phyloP scores from a whole-genome alignment of 2,888 invertebrate species.

The Biston stratarius region DNA sequence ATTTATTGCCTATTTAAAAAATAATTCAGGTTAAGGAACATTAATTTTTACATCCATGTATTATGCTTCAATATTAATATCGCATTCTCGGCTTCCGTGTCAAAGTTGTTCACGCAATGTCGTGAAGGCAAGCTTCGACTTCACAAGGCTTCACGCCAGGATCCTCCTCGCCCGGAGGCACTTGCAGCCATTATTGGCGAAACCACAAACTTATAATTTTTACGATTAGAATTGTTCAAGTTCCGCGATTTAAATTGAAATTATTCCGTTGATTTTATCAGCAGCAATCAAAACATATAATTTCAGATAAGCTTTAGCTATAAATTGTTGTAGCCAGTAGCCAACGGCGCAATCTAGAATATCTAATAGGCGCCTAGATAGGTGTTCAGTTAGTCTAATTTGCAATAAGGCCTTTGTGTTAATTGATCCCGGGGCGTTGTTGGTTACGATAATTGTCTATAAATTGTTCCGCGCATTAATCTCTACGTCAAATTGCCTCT shows the following conservation, averaged over 20 bases:
- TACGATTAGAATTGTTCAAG: neutral
- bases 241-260: constrained; percentile 1
- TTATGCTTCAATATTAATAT: constrained; percentile 6
- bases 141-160: constrained; percentile 11
- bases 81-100: constrained; percentile 20
- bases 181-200: neutral
- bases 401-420: constrained; percentile 81
- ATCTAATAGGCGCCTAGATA: constrained; percentile 69
- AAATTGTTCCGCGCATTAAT: constrained; percentile 83
- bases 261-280: constrained; percentile 25
- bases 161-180: neutral
- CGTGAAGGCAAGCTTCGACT: constrained; percentile 9
- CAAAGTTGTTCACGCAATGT: constrained; percentile 19
- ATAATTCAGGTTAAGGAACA: no score
- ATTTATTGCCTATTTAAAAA: no score
- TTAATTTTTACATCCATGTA: neutral
- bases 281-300: constrained; percentile 51
- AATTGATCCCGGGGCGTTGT: constrained; percentile 79
- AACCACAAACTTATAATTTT: neutral
- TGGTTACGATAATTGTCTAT: constrained; percentile 83
- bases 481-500: constrained; percentile 77
- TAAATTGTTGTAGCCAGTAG: constrained; percentile 55
- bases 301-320: constrained; percentile 50
- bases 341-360: constrained; percentile 65
- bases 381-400: constrained; percentile 78